Percentiles rank a stretch among this genome's conserved stretches.
Evolutionary conservation across 2,888 invertebrate genomes (phyloP).

Genomic region (Cenopis cana): DNA sequence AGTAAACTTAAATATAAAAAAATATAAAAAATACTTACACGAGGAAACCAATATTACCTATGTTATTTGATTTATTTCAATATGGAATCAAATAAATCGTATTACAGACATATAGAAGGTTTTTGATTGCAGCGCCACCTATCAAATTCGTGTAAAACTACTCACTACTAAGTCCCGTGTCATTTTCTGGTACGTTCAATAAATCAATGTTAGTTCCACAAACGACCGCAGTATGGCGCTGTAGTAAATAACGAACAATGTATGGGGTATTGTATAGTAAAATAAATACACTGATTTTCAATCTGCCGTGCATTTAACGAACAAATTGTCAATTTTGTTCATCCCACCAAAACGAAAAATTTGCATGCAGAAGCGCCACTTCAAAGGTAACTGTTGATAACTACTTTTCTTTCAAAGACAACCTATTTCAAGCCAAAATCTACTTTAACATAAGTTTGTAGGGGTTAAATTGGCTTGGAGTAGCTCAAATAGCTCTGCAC

Average conservation of each 20-base stretch:
- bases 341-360: slow-evolving; percentile 63
- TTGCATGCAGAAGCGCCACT: slow-evolving; percentile 85
- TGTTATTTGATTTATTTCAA: not conserved
- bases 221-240: slow-evolving; percentile 4
- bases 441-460: not conserved
- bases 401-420: slow-evolving; percentile 61
- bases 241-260: not conserved
- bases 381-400: slow-evolving; percentile 79
- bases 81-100: not conserved
- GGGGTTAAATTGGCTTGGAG: slow-evolving; percentile 13
- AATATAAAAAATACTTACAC: not conserved
- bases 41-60: not conserved
- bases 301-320: slow-evolving; percentile 51
- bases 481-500: not conserved
- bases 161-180: not conserved
- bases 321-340: slow-evolving; percentile 70
- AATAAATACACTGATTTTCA: slow-evolving; percentile 39
- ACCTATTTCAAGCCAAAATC: slow-evolving; percentile 32
- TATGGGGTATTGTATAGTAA: not conserved
- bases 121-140: slow-evolving; percentile 15
- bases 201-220: slow-evolving; percentile 25
- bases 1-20: not conserved
- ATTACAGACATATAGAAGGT: not conserved
- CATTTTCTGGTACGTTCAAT: not conserved
- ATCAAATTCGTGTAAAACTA: not conserved